These are phyloP conservation scores for Magallana nippona DNA, from an alignment of 2,888 invertebrate species.

Conservation along the genomic window DNA sequence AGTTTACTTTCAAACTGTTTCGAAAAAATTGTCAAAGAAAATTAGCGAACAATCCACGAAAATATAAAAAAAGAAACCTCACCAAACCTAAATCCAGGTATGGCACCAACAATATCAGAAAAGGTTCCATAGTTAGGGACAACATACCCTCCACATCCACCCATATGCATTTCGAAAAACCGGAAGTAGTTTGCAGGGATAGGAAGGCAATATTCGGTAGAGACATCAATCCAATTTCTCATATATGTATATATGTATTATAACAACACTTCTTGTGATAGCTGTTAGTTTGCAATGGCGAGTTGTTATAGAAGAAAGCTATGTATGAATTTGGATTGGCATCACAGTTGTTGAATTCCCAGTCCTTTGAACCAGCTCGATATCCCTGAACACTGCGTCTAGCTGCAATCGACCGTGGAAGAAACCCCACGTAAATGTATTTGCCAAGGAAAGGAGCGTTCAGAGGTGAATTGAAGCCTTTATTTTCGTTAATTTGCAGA, in stretches of 20 bases:
- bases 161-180: conserved; percentile 50
- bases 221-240: conserved; percentile 45
- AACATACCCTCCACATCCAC: conserved; percentile 52
- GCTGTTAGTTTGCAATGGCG: conserved; percentile 26
- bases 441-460: not conserved
- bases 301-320: conserved; percentile 47
- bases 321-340: conserved; percentile 50
- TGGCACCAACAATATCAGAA: conserved; percentile 23
- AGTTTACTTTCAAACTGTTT: too few species aligned
- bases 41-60: not conserved
- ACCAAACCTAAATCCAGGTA: conserved; percentile 26
- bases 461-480: conserved; percentile 5
- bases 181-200: conserved; percentile 44
- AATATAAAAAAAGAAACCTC: not conserved
- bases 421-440: conserved; percentile 29
- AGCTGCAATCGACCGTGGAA: not conserved
- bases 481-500: not conserved
- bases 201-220: conserved; percentile 17
- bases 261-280: conserved; percentile 44
- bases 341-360: conserved; percentile 51
- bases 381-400: conserved; percentile 17
- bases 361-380: conserved; percentile 44
- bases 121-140: conserved; percentile 15
- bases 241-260: conserved; percentile 39
- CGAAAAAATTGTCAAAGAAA: not conserved